Base-by-base conservation (phyloP, 2,888 invertebrate species). In the Bruchidius siliquastri region DNA sequence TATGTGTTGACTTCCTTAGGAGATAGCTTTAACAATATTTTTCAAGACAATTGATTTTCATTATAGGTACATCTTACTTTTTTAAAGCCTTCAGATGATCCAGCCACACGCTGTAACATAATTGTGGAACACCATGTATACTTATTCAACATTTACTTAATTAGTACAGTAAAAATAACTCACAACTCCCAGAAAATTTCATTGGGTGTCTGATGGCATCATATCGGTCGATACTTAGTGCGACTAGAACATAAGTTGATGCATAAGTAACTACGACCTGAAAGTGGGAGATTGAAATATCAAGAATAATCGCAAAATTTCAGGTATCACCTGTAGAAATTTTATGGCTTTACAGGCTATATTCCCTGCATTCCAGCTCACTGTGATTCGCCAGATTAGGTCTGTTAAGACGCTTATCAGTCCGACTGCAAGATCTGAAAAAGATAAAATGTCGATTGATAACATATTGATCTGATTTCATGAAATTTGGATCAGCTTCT, bases 181-280 rank as follows among this genome's bases (percentile, higher is more conserved):
- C 88, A 96, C 96, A 95, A 84, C 96, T 95, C 82, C 95, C 94
- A 72, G 95, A 94, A 87, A 96, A 96, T 87, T 96, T 96, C 95
- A 96, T 95, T 0, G 96, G 96, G 85, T 95, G 93, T n/a, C 94
- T 94, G 82, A 96, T 96, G 77, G 96, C 96, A 83, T 96, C 96
- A 83, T 96, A 96, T 81, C 96, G 89, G 87, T 96, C 96, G 82
- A 96, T 95, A 82, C 95, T 96, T 77, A 96, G 89, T 3, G 96
- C 96, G 22, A 96, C 96, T 75, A 96, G 88, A 26, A 96, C 96
- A 83, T 96, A 96, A 0, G 96, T 96, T 0, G 96, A 96, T 2
- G 95, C 94, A 84, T 96, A 96, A 79, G 96, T 96, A 67, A 96
- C 95, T 77, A 95, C 91, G 0, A 92, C 94, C 92, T 94, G 89